These are phyloP conservation scores for Sebastes schlegelii DNA, from an alignment of 2,113 vertebrate genomes.

Conservation along the genomic window DNA sequence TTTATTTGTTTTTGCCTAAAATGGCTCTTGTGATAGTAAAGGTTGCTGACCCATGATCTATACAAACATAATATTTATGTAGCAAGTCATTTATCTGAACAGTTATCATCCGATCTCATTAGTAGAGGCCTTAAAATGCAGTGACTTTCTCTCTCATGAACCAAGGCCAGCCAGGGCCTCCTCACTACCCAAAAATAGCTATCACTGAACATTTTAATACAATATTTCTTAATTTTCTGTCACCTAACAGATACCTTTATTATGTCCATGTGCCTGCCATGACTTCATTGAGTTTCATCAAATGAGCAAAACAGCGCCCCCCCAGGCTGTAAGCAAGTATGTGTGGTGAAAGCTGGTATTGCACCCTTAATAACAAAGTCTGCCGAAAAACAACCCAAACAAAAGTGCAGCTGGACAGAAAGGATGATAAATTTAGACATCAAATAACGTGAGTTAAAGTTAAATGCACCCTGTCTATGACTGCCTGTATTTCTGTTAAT, in stretches of 20 bases:
- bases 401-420: not conserved
- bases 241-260: not conserved
- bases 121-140: not conserved
- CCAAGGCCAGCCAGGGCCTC: not conserved
- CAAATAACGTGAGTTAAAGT: conserved; percentile 1
- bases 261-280: not conserved
- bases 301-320: not conserved
- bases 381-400: not conserved
- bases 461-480: not conserved
- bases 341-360: not conserved
- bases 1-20: too few species aligned
- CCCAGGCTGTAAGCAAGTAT: rapidly evolving
- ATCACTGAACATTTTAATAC: not conserved
- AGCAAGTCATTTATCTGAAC: not conserved
- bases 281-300: not conserved
- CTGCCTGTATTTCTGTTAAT: not conserved
- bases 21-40: too few species aligned
- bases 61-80: not conserved
- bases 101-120: not conserved
- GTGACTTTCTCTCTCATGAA: not conserved
- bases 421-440: not conserved
- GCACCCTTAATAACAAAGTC: not conserved
- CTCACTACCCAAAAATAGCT: not conserved
- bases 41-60: too few species aligned
- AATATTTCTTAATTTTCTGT: not conserved